Evolutionary conservation across 2,797 vertebrate species (phyloP), one percentile per base, ranked within the genome.

Genomic region (Melanogrammus aeglefinus): DNA sequence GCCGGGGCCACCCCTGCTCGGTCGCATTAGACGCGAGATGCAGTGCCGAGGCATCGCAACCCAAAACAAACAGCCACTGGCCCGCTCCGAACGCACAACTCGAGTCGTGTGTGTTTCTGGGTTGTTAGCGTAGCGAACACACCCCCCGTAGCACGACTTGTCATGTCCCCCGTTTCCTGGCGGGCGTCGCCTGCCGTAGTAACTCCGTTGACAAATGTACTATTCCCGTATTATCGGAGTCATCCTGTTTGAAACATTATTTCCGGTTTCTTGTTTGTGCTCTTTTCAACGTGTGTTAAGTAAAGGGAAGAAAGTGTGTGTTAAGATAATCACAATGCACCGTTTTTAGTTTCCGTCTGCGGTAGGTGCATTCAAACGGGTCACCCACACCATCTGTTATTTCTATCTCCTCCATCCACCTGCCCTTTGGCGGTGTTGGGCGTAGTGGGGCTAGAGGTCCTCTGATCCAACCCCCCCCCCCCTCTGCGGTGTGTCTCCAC

Each of bases 1-100:
- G 82, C 86, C 83, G 86, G 10, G 41, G 41, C 74, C 83, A 82
- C 75, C 83, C 81, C 85, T 84, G 86, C 87, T 87, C 87, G 86
- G 76, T 76, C 81, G 39, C 74, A 82, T 88, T 88, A 88, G 86
- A 71, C 76, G 16, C 83, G 73, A 75, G 73, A 75, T 78, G 77
- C 33, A 6, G 47, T 73, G 44, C 73, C 76, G 85, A 82, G 86
- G 78, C 81, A 81, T 86, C 8, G 51, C 18, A 0, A 18, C 47
- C 47, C 47, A 57, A 57, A 47, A 3, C 44, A 18, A 21, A 57
- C 16, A 5, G 47, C 47, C 47, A 57, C 47, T 18, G 47, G 47
- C 47, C 47, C 5, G 16, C 47, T 57, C 6, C 18, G 4, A 21
- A 18, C 47, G 6, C 47, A 21, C 3, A 18, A 18, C 47, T 18